Evolutionary conservation across 2,113 vertebrate species (phyloP).

Genomic region (Pseudonaja textilis): DNA sequence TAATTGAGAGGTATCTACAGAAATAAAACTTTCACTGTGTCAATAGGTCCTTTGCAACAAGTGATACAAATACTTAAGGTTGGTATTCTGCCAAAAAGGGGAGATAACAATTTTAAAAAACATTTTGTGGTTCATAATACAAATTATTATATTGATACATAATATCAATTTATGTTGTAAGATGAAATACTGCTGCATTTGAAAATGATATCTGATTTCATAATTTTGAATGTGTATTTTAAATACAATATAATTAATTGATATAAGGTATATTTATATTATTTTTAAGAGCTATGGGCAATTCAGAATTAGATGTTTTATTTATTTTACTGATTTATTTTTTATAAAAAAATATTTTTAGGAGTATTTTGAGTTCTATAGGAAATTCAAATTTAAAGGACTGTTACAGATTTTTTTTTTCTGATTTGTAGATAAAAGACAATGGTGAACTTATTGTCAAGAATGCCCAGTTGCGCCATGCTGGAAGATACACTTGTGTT

Average conservation of each 20-base stretch:
- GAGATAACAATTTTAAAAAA: background rate
- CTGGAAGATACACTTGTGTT: constrained; percentile 87
- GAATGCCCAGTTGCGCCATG: constrained; percentile 85
- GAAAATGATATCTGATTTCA: background rate
- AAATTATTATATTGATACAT: background rate
- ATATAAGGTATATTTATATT: background rate
- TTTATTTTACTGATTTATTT: background rate
- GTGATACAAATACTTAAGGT: background rate
- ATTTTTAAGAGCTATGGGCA: background rate
- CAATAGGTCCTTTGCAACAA: background rate
- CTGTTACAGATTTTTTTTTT: background rate
- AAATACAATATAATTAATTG: background rate
- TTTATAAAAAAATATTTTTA: background rate
- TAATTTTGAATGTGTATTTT: background rate
- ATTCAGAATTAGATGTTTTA: background rate
- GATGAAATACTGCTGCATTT: background rate
- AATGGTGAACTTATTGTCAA: constrained; percentile 88
- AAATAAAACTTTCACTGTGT: background rate
- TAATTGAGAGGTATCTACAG: background rate
- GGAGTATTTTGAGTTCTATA: background rate
- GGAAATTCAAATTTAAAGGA: background rate
- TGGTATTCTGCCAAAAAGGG: background rate
- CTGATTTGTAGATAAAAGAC: constrained; percentile 77
- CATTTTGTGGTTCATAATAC: background rate
- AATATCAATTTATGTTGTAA: background rate